Evolutionary conservation across 2,113 vertebrate species (phyloP), one percentile per base, ranked within the genome.

Genomic region (Hippoglossus stenolepis): DNA sequence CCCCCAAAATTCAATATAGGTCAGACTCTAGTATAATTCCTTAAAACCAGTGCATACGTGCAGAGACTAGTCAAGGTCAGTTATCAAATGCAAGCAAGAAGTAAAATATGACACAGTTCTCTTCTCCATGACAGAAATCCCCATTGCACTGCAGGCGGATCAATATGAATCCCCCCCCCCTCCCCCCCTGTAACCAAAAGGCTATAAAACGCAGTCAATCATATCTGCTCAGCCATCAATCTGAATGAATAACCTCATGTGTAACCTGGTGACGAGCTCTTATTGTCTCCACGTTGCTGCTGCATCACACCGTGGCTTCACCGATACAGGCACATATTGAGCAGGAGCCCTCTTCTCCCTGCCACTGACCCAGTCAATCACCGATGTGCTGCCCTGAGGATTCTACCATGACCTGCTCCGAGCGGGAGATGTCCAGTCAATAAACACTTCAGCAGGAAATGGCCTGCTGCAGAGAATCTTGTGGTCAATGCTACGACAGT

Each of bases 391-490:
- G 70, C 65, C 59, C 64, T 53, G 4, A 77, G 61, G 67, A 75
- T 43, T 66, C 74, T 57, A 67, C 73, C 47, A 18, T 60, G 72
- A 73, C 63, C 77, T 64, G 47, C 65, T 66, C 65, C 53, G 54
- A 72, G 80, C 15, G 1, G 28, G 79, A 67, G 61, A 75, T 20
- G 70, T 6, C 31, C 72, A 75, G 78, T 85, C 84, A 64, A 90
- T 90, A 84, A 77, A 73, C 63, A 63, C 77, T 71, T 83, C 40
- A 74, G 77, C 49, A 58, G 56, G 66, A 70, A 81, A 77, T 26
- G 68, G 65, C 64, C 75, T 40, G 28, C 71, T 70, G 60, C 21
- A 70, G 65, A 71, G 31, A 75, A 75, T 59, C 40, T 61, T 40
- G 66, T 10, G 13, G 57, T 7, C 31, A 8, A 7, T 31, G 31